A percentile compares a stretch with the other conserved stretches of the same genome.
phyloP scores from a whole-genome alignment of 2,888 invertebrate genomes.

The Lasioglossum pauxillum region DNA sequence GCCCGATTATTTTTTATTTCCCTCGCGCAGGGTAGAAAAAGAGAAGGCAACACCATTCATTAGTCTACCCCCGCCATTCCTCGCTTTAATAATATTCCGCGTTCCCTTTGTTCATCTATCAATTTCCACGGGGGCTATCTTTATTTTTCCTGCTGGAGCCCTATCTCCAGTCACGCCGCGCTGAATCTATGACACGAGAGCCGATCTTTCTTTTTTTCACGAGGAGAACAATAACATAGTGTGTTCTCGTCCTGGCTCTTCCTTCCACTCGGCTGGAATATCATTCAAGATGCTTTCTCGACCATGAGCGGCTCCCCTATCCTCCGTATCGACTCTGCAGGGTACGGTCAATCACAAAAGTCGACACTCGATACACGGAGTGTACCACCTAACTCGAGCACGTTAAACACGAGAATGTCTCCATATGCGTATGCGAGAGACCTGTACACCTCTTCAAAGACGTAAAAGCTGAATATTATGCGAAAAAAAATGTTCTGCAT shows the following conservation, averaged over 20 bases:
- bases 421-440: no score
- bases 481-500: no score
- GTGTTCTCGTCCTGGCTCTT: slow-evolving; percentile 3
- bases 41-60: slow-evolving; percentile 62
- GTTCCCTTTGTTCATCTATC: slow-evolving; percentile 51
- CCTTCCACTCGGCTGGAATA: background rate
- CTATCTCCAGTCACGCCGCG: background rate
- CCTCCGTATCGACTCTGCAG: no score
- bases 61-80: slow-evolving; percentile 33
- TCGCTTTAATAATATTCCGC: slow-evolving; percentile 51
- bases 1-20: slow-evolving; percentile 62
- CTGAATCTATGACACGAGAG: background rate
- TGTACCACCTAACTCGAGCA: background rate
- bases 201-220: slow-evolving; percentile 16
- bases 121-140: slow-evolving; percentile 35
- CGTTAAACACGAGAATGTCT: background rate
- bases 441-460: no score
- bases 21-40: slow-evolving; percentile 41
- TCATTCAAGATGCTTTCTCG: background rate
- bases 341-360: background rate
- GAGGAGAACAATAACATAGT: slow-evolving; percentile 5
- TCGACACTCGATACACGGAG: background rate
- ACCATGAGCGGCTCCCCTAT: background rate
- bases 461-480: no score
- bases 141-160: background rate